These are phyloP conservation scores for Bathynomus jamesi DNA, from an alignment of 1,140 invertebrate species.

Conservation along the genomic window DNA sequence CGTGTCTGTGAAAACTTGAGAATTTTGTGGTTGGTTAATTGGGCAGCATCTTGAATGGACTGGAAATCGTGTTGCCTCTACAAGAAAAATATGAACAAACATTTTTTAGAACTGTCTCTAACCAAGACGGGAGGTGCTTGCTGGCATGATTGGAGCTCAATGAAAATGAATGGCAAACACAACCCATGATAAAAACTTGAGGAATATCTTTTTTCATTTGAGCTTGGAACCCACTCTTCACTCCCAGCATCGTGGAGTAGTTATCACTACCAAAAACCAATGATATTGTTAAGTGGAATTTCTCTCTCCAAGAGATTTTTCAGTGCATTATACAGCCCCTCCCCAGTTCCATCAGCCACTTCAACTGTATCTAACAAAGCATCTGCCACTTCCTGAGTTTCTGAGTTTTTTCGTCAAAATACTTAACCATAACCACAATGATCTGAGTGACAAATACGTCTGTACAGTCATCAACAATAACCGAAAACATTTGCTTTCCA, in stretches of 20 bases:
- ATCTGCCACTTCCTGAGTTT: neutral
- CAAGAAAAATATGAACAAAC: neutral
- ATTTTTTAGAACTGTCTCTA: neutral
- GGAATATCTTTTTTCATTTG: slow-evolving; percentile 5
- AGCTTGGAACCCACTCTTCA: slow-evolving; percentile 3
- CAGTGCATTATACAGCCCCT: neutral
- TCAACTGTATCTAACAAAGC: neutral
- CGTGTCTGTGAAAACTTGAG: slow-evolving; percentile 1
- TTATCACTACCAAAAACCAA: slow-evolving; percentile 9
- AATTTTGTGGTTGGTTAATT: neutral
- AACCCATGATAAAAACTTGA: neutral
- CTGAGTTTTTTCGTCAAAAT: neutral
- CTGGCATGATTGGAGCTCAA: slow-evolving; percentile 1
- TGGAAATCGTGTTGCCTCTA: too few relatives aligned
- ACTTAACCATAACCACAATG: neutral
- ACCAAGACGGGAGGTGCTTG: neutral
- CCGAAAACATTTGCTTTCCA: too few relatives aligned
- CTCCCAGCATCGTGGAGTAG: slow-evolving; percentile 3
- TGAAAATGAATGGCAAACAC: neutral
- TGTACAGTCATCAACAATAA: too few relatives aligned
- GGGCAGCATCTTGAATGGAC: neutral
- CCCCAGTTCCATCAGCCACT: neutral
- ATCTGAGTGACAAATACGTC: neutral
- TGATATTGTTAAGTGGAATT: too few relatives aligned
- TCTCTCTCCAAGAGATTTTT: neutral